phyloP scores from a whole-genome alignment of 2,797 vertebrate genomes.

The Huso huso region DNA sequence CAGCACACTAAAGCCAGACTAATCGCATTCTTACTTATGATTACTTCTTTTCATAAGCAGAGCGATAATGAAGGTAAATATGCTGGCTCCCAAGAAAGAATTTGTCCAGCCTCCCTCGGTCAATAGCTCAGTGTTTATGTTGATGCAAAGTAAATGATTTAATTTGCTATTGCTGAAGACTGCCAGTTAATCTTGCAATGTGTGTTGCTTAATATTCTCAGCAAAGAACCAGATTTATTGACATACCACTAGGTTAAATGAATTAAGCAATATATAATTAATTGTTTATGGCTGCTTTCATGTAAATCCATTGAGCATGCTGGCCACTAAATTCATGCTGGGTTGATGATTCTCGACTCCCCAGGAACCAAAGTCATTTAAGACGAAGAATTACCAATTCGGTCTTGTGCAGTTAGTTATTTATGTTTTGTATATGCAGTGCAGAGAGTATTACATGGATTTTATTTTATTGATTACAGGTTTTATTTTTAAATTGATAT shows the following conservation, averaged over 20 bases:
- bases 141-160: conserved; percentile 38
- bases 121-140: conserved; percentile 48
- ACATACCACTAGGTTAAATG: conserved; percentile 40
- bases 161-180: conserved; percentile 42
- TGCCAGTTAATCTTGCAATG: conserved; percentile 45
- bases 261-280: conserved; percentile 38
- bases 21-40: conserved; percentile 1
- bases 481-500: too few species aligned
- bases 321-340: conserved; percentile 8
- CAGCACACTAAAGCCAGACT: conserved; percentile 2
- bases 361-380: not conserved
- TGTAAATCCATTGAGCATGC: conserved; percentile 28
- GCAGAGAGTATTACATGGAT: not conserved
- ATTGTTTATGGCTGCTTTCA: conserved; percentile 27
- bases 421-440: not conserved
- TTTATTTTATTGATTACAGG: too few species aligned
- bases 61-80: conserved; percentile 5
- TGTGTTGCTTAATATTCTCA: conserved; percentile 44
- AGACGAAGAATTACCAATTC: not conserved
- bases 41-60: conserved; percentile 9
- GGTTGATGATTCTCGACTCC: conserved; percentile 5
- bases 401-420: not conserved
- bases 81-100: conserved; percentile 1
- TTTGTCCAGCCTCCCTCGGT: conserved; percentile 29
- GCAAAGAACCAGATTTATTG: conserved; percentile 43